A percentile compares a stretch with the other conserved stretches of the same genome.
Conservation (phyloP, 2,888 invertebrate species). For the Nephrotoma appendiculata region DNA sequence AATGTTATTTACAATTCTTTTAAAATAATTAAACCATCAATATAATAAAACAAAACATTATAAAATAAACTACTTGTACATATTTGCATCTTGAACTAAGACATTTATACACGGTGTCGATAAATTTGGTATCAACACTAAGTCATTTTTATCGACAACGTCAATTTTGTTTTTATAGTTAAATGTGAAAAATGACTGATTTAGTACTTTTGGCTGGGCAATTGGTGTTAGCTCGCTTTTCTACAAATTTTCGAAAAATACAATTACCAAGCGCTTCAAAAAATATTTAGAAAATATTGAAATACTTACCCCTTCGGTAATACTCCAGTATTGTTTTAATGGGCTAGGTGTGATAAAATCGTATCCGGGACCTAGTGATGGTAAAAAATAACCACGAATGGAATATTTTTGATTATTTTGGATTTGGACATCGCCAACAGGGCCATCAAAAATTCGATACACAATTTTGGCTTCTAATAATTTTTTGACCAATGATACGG, state of each 20-base stretch:
- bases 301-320: conserved; percentile 16
- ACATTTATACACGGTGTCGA: conserved; percentile 21
- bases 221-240: conserved; percentile 9
- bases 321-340: conserved; percentile 18
- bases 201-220: conserved; percentile 16
- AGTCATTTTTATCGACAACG: conserved; percentile 18
- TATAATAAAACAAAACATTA: not conserved
- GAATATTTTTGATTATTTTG: conserved; percentile 17
- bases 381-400: conserved; percentile 21
- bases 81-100: conserved; percentile 13
- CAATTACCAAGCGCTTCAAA: not conserved
- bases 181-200: conserved; percentile 16
- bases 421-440: conserved; percentile 16
- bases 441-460: conserved; percentile 17
- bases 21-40: not conserved
- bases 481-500: conserved; percentile 15
- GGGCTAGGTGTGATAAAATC: conserved; percentile 21
- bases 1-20: not conserved
- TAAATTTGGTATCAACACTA: conserved; percentile 16
- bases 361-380: conserved; percentile 17
- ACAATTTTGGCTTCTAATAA: conserved; percentile 18
- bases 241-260: conserved; percentile 3
- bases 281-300: not conserved
- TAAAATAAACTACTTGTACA: conserved; percentile 9
- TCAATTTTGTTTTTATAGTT: conserved; percentile 17